Conservation (phyloP, 2,888 invertebrate genomes). For the Archaeoteleia sp. region DNA sequence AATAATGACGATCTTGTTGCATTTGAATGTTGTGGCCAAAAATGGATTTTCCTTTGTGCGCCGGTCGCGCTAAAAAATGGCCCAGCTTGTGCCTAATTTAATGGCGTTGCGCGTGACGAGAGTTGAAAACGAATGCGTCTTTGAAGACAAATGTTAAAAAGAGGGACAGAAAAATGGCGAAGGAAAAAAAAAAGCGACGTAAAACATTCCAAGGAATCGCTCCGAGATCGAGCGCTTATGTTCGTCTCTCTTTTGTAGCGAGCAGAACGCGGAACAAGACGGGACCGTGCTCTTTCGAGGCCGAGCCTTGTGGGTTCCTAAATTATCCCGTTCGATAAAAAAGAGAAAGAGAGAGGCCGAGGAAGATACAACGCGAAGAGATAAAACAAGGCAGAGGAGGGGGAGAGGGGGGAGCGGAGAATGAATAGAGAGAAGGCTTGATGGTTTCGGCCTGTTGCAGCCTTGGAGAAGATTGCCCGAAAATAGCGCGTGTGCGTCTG, state of each 20-base stretch:
- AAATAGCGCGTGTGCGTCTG: constrained; percentile 55
- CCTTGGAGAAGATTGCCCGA: constrained; percentile 62
- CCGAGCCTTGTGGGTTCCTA: constrained; percentile 49
- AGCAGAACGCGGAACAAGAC: constrained; percentile 54
- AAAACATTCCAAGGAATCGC: constrained; percentile 26
- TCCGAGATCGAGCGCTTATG: constrained; percentile 1
- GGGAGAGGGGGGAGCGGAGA: constrained; percentile 14
- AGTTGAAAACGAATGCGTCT: constrained; percentile 6
- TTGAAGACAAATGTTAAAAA: constrained; percentile 20
- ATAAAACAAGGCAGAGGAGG: constrained; percentile 31
- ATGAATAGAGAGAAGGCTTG: constrained; percentile 25
- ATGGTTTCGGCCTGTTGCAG: constrained; percentile 30
- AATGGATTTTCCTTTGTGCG: no score
- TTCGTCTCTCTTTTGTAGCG: constrained; percentile 12
- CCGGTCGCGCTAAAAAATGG: constrained; percentile 2
- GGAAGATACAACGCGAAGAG: constrained; percentile 6
- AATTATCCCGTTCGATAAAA: constrained; percentile 49
- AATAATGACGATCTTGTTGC: no score
- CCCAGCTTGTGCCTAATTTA: background rate
- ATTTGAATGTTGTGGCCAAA: no score
- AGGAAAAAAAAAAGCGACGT: constrained; percentile 29
- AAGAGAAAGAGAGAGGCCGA: constrained; percentile 19
- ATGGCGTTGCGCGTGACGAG: constrained; percentile 1
- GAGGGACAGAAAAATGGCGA: constrained; percentile 22
- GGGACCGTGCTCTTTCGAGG: constrained; percentile 44